A percentile compares a stretch with the other conserved stretches of the same genome.
Conservation (phyloP, 64 coral and sea anemone genomes). For the Astreopora myriophthalma region DNA sequence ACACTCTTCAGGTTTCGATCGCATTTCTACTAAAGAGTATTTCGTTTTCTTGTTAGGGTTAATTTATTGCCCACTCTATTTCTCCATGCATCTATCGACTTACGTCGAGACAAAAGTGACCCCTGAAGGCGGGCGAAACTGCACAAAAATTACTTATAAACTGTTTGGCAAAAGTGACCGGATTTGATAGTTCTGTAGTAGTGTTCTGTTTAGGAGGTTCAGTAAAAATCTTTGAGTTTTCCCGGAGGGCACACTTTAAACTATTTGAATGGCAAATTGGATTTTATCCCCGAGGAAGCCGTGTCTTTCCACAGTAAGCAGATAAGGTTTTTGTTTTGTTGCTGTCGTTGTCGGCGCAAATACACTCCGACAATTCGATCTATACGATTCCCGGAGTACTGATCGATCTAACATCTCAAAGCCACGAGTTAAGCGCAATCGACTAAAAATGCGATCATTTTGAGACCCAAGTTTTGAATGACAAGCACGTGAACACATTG, state of each 20-base stretch:
- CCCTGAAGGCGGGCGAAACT: neutral
- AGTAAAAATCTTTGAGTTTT: neutral
- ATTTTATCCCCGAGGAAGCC: neutral
- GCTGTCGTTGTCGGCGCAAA: neutral
- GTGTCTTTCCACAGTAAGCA: neutral
- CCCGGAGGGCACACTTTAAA: neutral
- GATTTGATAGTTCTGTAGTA: neutral
- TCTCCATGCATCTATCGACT: neutral
- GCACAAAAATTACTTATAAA: neutral
- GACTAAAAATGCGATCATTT: neutral
- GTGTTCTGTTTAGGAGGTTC: neutral
- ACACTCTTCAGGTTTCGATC: neutral
- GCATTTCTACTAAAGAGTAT: neutral
- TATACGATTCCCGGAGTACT: too few species aligned
- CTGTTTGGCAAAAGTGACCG: neutral
- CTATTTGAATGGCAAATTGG: slow-evolving; percentile 4
- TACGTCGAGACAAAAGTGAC: neutral
- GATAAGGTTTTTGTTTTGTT: neutral
- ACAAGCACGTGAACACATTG: neutral
- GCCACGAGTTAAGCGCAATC: neutral
- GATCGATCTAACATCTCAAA: neutral
- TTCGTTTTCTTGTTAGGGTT: neutral
- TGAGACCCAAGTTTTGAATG: neutral
- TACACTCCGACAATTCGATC: neutral
- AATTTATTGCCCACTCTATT: neutral